Evolutionary conservation across 2,113 vertebrate species (phyloP).

Genomic region (Phalacrocorax carbo): DNA sequence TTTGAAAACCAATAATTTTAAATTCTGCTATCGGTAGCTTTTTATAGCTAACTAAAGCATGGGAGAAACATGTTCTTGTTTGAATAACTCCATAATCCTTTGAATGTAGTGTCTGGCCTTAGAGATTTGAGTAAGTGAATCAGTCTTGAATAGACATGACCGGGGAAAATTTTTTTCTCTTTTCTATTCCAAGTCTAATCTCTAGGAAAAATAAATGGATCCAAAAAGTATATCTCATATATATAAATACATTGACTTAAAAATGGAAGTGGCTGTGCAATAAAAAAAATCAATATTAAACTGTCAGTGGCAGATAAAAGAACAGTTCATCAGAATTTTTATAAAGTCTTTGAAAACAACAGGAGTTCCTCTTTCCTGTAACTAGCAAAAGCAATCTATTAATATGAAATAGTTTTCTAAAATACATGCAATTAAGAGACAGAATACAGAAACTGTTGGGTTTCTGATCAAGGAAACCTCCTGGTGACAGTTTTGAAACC

Average conservation of each 20-base stretch:
- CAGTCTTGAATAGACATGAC: not conserved
- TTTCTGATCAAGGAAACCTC: conserved; percentile 3
- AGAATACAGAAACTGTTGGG: not conserved
- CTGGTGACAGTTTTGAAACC: not conserved
- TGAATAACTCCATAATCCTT: not conserved
- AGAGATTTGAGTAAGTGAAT: not conserved
- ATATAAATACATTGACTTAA: not conserved
- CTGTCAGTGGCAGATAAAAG: not conserved
- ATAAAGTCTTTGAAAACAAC: not conserved
- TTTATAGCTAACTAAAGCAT: not conserved
- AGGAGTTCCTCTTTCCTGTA: not conserved
- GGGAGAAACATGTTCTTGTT: not conserved
- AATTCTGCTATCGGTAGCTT: not conserved
- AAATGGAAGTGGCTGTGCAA: not conserved
- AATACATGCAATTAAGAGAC: not conserved
- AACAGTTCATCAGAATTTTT: not conserved
- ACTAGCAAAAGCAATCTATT: not conserved
- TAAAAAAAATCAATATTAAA: not conserved
- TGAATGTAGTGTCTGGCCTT: not conserved
- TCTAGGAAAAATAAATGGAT: not conserved
- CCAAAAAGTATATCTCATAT: not conserved
- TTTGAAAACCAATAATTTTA: not conserved
- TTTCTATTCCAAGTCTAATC: not conserved
- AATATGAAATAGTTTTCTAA: not conserved
- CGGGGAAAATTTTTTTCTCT: not conserved